Conservation (phyloP, 2,888 invertebrate species). For the Drosophila sordidula region DNA sequence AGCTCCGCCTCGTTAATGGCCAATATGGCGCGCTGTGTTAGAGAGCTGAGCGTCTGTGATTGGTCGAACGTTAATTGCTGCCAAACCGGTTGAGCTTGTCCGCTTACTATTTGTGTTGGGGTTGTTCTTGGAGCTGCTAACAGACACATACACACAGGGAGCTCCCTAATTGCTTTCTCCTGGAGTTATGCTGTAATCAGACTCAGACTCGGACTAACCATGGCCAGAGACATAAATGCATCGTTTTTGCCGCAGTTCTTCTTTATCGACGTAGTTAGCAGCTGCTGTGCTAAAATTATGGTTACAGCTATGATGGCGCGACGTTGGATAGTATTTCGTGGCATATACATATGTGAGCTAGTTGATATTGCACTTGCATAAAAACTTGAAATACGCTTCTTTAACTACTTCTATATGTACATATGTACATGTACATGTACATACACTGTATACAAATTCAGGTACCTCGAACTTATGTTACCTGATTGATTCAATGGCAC, state of each 20-base stretch:
- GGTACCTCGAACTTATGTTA: too few relatives aligned
- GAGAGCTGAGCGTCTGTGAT: slow-evolving; percentile 33
- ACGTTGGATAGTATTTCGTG: slow-evolving; percentile 49
- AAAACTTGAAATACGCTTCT: slow-evolving; percentile 14
- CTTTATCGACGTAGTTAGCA: slow-evolving; percentile 8
- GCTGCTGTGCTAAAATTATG: slow-evolving; percentile 3
- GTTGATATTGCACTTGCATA: neutral
- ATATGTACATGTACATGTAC: too few relatives aligned
- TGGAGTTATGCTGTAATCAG: slow-evolving; percentile 78
- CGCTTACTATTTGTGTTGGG: slow-evolving; percentile 40
- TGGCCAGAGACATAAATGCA: slow-evolving; percentile 66
- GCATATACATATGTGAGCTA: too few relatives aligned
- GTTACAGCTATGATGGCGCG: neutral
- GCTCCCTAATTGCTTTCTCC: slow-evolving; percentile 81
- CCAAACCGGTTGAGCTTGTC: slow-evolving; percentile 54
- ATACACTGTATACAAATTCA: too few relatives aligned
- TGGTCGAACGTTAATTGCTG: slow-evolving; percentile 73
- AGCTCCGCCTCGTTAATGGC: slow-evolving; percentile 72
- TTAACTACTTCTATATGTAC: too few relatives aligned
- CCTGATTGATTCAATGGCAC: too few relatives aligned
- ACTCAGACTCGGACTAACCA: slow-evolving; percentile 56
- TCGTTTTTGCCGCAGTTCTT: slow-evolving; percentile 16
- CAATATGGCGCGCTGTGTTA: slow-evolving; percentile 79
- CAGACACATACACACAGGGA: neutral
- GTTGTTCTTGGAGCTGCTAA: slow-evolving; percentile 41